Conservation (phyloP, 2,113 vertebrate genomes). For the Cromileptes altivelis region DNA sequence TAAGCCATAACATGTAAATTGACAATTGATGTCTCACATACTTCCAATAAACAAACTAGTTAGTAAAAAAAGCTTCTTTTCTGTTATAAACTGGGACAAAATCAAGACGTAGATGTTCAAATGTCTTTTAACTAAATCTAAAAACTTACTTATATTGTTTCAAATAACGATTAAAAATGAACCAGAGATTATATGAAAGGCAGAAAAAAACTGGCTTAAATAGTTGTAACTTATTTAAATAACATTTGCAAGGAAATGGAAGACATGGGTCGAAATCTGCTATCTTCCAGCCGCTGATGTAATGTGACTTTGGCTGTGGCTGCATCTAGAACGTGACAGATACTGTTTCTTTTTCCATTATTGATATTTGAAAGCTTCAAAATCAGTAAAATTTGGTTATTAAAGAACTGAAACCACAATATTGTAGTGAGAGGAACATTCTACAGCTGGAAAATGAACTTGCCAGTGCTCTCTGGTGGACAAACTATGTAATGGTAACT, state of each 20-base stretch:
- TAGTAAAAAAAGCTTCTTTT: neutral
- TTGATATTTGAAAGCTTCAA: neutral
- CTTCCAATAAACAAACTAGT: too few species aligned
- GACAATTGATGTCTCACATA: too few species aligned
- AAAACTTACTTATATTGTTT: neutral
- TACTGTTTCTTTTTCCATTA: neutral
- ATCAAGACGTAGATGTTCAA: neutral
- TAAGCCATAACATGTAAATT: too few species aligned
- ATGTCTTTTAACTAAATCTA: neutral
- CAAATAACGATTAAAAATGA: neutral
- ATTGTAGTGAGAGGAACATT: neutral
- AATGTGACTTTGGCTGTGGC: too few species aligned
- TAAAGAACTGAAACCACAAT: neutral
- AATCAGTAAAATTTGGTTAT: neutral
- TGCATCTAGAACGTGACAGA: neutral
- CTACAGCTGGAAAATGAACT: neutral
- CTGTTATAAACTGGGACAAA: neutral
- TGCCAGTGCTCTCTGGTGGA: slow-evolving; percentile 47
- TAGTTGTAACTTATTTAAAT: too few species aligned
- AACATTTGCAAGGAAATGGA: too few species aligned
- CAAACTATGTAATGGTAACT: neutral
- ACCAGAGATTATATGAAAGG: neutral
- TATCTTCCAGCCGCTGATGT: too few species aligned
- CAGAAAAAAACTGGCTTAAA: neutral
- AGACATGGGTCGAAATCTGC: too few species aligned